Base-by-base conservation (phyloP, 2,888 invertebrate genomes). In the Drosophila subquinaria region DNA sequence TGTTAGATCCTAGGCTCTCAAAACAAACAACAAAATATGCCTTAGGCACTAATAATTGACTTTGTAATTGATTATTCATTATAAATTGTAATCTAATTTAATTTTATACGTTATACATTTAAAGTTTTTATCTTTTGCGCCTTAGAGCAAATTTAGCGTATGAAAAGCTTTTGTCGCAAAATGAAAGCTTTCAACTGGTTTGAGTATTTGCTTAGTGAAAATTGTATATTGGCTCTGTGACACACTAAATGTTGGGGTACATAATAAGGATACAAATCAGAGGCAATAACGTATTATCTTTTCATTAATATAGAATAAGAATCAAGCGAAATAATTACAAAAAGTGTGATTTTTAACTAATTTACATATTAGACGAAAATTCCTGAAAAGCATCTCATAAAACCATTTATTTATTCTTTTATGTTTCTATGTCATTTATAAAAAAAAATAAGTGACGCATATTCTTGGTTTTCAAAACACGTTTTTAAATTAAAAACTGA, bases 131-230 rank as follows among this genome's bases (percentile, higher is more conserved):
- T n/a, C n/a, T 23, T 23, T 15, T 2, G 17, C 10, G n/a, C 42
- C 13, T n/a, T n/a, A n/a, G n/a, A n/a, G n/a, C n/a, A n/a, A n/a
- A n/a, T n/a, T n/a, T n/a, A n/a, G n/a, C n/a, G n/a, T n/a, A n/a
- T n/a, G n/a, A n/a, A 53, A 57, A 55, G 48, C 40, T 60, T 23
- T 43, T 9, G 3, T n/a, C 15, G 0, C 10, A 13, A 15, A 0
- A 4, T 33, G 2, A 51, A 43, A 66, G 51, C 55, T 53, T 23
- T 13, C 0, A 0, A 1, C 4, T 9, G 74, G 74, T 65, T 69
- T 20, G 57, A 62, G 65, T 64, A 57, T 65, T 13, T 3, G 50
- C 73, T 73, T 8, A 17, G 9, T 3, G 15, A 5, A 11, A 11
- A 30, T 40, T 53, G 15, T 15, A 10, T 4, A 4, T 27, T 27